These are phyloP conservation scores for Eupithecia pulchellata DNA, from an alignment of 2,888 invertebrate species.

Conservation along the genomic window DNA sequence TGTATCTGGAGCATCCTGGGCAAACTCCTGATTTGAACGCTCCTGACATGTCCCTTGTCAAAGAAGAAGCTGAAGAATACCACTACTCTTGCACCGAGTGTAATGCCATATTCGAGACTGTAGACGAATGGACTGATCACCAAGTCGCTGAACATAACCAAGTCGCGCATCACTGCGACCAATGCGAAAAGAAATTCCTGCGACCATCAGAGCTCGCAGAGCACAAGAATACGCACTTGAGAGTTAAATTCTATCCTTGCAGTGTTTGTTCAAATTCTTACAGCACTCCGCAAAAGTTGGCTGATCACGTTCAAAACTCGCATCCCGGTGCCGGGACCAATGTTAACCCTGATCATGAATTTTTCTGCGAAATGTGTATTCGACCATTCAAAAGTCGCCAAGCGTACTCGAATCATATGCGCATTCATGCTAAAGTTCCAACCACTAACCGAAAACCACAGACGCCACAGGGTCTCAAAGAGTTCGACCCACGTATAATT, in stretches of 20 bases:
- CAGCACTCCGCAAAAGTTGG: slow-evolving; percentile 86
- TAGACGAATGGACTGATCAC: slow-evolving; percentile 85
- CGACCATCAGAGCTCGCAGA: slow-evolving; percentile 86
- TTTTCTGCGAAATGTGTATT: slow-evolving; percentile 86
- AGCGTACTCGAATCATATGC: slow-evolving; percentile 84
- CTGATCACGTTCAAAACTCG: slow-evolving; percentile 82
- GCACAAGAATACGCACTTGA: slow-evolving; percentile 88
- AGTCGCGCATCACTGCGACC: slow-evolving; percentile 84
- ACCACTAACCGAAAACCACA: slow-evolving; percentile 80
- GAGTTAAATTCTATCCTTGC: slow-evolving; percentile 88
- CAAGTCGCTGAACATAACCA: slow-evolving; percentile 84
- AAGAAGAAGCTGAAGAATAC: slow-evolving; percentile 81
- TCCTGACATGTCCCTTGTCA: slow-evolving; percentile 77
- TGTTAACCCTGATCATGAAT: slow-evolving; percentile 64
- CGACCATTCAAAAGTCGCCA: slow-evolving; percentile 86
- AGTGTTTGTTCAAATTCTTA: slow-evolving; percentile 85
- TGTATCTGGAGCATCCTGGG: slow-evolving; percentile 85
- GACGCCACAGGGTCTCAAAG: slow-evolving; percentile 66
- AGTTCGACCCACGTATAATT: slow-evolving; percentile 76
- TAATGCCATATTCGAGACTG: slow-evolving; percentile 84
- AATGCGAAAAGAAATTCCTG: slow-evolving; percentile 87
- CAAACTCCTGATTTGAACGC: slow-evolving; percentile 64
- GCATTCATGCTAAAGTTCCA: slow-evolving; percentile 82
- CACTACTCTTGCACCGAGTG: slow-evolving; percentile 87
- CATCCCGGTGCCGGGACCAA: slow-evolving; percentile 73